These are phyloP conservation scores for Mus spretus DNA, from an alignment of 2,797 vertebrate genomes.

Conservation along the genomic window DNA sequence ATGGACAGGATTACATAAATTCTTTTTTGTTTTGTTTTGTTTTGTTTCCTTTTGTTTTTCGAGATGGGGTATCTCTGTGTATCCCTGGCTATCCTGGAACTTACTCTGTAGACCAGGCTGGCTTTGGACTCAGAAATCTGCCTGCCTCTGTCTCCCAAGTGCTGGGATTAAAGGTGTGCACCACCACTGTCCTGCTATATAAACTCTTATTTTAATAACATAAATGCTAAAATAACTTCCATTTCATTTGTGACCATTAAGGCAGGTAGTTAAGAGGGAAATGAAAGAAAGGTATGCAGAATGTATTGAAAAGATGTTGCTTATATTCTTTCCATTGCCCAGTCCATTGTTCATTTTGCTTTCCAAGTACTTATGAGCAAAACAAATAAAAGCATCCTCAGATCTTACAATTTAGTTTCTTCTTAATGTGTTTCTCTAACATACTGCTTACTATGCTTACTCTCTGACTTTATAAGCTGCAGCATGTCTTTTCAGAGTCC, in stretches of 20 bases:
- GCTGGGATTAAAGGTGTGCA: too few relatives aligned
- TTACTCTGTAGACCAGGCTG: too few relatives aligned
- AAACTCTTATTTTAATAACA: not conserved
- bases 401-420: not conserved
- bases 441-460: not conserved
- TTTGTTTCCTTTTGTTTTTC: too few relatives aligned
- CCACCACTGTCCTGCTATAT: too few relatives aligned
- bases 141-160: too few relatives aligned
- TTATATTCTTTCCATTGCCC: not conserved
- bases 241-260: not conserved
- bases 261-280: not conserved
- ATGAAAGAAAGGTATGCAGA: not conserved
- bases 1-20: not conserved
- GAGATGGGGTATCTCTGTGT: too few relatives aligned
- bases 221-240: not conserved
- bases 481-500: not conserved
- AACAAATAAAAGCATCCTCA: constrained; percentile 34
- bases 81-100: too few relatives aligned
- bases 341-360: not conserved
- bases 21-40: too few relatives aligned
- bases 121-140: too few relatives aligned
- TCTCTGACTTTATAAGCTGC: not conserved
- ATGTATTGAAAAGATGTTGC: not conserved
- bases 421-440: constrained; percentile 13
- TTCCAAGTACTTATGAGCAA: not conserved